phyloP scores from a whole-genome alignment of 92 coral and sea anemone species.

The Heteractis magnifica region DNA sequence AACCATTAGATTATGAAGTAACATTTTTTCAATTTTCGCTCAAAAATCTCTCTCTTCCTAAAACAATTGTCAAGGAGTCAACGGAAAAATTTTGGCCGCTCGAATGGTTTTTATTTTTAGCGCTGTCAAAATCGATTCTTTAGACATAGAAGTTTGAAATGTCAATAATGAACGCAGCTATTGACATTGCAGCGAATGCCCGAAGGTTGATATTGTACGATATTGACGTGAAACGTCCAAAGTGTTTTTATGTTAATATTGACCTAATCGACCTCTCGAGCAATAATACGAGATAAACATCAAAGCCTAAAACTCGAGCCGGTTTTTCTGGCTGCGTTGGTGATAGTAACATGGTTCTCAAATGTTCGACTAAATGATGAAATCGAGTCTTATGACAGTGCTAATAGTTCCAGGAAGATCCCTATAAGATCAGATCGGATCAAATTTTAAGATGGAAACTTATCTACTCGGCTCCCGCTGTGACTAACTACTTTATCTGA shows the following conservation, averaged over 20 bases:
- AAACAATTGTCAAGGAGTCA: background rate
- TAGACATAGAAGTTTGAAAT: background rate
- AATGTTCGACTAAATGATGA: no score
- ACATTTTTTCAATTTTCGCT: no score
- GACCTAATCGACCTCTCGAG: slow-evolving; percentile 1
- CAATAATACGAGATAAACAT: background rate
- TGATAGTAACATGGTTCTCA: background rate
- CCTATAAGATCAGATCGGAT: no score
- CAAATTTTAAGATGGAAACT: no score
- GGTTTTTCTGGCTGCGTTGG: background rate
- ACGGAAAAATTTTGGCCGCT: background rate
- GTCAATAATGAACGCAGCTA: background rate
- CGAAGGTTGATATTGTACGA: background rate
- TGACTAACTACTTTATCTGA: no score
- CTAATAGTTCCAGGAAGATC: no score
- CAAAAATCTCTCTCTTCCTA: no score
- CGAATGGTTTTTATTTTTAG: background rate
- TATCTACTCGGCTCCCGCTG: no score
- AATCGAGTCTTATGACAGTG: no score
- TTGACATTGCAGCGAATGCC: background rate
- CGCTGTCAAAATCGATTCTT: background rate
- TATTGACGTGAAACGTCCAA: background rate
- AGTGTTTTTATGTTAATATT: slow-evolving; percentile 9
- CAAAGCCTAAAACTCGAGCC: background rate
- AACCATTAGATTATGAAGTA: background rate